These are phyloP conservation scores for Halictus ligatus DNA, from an alignment of 2,888 invertebrate species.

Conservation along the genomic window DNA sequence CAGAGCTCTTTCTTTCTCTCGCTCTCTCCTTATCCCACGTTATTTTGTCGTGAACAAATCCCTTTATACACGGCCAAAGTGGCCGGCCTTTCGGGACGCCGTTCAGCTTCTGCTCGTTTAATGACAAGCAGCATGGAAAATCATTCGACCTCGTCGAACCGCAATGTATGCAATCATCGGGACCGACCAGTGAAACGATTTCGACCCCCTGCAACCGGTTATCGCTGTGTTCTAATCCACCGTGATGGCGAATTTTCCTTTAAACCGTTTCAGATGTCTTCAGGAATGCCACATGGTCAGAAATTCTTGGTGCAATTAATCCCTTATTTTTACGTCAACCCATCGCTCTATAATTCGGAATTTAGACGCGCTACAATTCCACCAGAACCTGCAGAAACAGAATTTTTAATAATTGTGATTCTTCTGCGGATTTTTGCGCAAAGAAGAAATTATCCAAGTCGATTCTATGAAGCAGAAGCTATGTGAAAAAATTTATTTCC, in stretches of 20 bases:
- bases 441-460: background rate
- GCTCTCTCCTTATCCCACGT: constrained; percentile 56
- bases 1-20: constrained; percentile 2
- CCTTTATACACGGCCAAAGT: constrained; percentile 67
- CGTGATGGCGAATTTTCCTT: background rate
- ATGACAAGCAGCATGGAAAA: background rate
- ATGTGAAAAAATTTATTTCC: too few relatives aligned
- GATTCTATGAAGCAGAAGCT: too few relatives aligned
- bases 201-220: background rate
- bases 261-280: background rate
- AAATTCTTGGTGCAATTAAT: too few relatives aligned
- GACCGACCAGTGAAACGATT: background rate
- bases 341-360: too few relatives aligned
- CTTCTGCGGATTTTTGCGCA: background rate
- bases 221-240: background rate
- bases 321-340: too few relatives aligned
- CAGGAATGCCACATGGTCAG: too few relatives aligned
- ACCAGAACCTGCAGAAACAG: too few relatives aligned
- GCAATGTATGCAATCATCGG: constrained; percentile 47
- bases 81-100: constrained; percentile 41
- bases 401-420: too few relatives aligned
- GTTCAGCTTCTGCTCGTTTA: constrained; percentile 29
- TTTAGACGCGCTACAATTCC: too few relatives aligned
- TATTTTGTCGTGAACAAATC: constrained; percentile 79
- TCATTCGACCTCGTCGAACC: constrained; percentile 31